Conservation (phyloP, 1,140 invertebrate species). For the Aphelenchoides besseyi region DNA sequence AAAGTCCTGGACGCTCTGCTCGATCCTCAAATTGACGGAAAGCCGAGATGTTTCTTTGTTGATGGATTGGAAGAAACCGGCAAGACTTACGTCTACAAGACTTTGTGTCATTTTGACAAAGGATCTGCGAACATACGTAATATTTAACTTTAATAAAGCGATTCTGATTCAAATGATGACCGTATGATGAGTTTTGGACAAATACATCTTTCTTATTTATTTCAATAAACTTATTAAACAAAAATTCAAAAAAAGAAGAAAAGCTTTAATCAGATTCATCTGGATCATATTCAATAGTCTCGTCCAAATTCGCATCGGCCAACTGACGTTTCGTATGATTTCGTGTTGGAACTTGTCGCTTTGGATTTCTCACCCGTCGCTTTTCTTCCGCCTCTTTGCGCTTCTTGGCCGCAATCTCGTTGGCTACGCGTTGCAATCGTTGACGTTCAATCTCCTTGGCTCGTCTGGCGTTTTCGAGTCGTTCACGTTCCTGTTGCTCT, state of each 20-base stretch:
- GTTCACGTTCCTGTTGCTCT: neutral
- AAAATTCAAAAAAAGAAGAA: neutral
- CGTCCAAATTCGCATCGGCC: neutral
- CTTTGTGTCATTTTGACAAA: too few species aligned
- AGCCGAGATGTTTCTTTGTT: too few species aligned
- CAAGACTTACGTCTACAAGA: too few species aligned
- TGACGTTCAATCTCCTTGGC: neutral
- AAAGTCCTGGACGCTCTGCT: too few species aligned
- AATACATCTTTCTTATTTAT: too few species aligned
- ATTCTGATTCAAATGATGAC: too few species aligned
- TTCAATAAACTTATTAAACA: too few species aligned
- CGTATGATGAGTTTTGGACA: too few species aligned
- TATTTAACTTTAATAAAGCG: too few species aligned
- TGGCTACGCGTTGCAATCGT: neutral
- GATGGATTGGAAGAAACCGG: too few species aligned
- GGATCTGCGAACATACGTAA: too few species aligned
- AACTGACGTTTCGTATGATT: neutral
- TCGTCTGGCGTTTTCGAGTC: neutral
- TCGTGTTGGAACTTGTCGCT: neutral
- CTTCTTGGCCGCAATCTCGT: neutral
- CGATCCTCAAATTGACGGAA: too few species aligned
- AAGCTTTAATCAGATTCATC: neutral
- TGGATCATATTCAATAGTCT: neutral
- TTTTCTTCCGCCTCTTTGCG: neutral
- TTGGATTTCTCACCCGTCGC: neutral